A percentile compares a stretch with the other conserved stretches of the same genome.
Evolutionary conservation across 2,888 invertebrate genomes (phyloP).

Genomic region (Diplazon laetatorius): DNA sequence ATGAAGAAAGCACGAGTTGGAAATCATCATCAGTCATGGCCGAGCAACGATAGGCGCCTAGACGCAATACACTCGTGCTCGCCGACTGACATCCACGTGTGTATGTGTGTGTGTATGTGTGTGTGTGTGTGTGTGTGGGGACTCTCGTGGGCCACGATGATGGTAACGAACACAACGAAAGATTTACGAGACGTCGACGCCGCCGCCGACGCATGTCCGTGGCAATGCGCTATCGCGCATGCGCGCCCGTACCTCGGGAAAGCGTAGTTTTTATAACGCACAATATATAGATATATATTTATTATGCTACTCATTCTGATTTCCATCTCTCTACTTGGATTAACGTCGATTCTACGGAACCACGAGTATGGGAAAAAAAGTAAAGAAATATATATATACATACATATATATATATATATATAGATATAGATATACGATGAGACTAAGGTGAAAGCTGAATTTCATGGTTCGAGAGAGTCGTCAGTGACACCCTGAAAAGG

Average conservation of each 20-base stretch:
- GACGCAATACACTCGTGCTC: neutral
- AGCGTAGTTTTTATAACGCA: conserved; percentile 37
- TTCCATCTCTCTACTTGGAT: conserved; percentile 46
- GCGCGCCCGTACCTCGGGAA: conserved; percentile 40
- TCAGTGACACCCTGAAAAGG: conserved; percentile 9
- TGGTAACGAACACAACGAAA: conserved; percentile 15
- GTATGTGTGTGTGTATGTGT: too few species aligned
- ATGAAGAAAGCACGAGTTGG: conserved; percentile 52
- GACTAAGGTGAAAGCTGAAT: conserved; percentile 6
- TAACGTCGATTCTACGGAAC: conserved; percentile 26
- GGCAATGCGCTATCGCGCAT: conserved; percentile 23
- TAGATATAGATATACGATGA: conserved; percentile 34
- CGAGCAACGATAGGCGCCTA: conserved; percentile 23
- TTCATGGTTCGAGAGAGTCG: conserved; percentile 17
- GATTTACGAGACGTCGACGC: conserved; percentile 52
- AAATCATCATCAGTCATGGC: conserved; percentile 48
- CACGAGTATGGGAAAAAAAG: conserved; percentile 30
- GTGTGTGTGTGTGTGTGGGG: too few species aligned
- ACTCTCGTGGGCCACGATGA: neutral
- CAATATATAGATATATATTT: too few species aligned
- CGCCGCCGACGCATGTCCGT: conserved; percentile 44
- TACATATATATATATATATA: too few species aligned
- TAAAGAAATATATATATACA: conserved; percentile 42
- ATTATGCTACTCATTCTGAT: conserved; percentile 33
- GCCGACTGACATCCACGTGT: too few species aligned